Conservation (phyloP, 1,140 invertebrate genomes). For the Eurytemora carolleeae region DNA sequence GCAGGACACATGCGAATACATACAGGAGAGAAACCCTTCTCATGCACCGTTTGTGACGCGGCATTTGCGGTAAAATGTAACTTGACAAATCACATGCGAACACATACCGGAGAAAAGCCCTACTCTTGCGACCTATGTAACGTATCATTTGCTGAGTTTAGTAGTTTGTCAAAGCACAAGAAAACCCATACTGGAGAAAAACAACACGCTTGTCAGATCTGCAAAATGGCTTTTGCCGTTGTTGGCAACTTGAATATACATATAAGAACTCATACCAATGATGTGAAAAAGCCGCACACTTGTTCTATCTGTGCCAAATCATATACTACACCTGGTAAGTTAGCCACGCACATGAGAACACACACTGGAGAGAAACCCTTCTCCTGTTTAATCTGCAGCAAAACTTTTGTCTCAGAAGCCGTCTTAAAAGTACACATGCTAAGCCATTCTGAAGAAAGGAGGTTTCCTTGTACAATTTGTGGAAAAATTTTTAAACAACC, state of each 20-base stretch:
- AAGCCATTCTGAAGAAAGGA: constrained; percentile 8
- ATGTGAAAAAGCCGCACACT: constrained; percentile 34
- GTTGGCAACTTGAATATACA: no score
- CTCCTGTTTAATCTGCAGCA: constrained; percentile 18
- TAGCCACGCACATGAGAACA: constrained; percentile 21
- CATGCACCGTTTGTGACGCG: constrained; percentile 21
- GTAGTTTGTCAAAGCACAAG: constrained; percentile 22
- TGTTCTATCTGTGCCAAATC: no score
- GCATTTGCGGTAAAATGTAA: neutral
- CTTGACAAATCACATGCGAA: neutral
- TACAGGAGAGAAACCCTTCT: constrained; percentile 22
- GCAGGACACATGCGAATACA: constrained; percentile 99
- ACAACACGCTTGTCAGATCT: constrained; percentile 38
- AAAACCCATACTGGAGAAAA: constrained; percentile 37
- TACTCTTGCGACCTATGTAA: neutral
- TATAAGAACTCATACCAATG: no score
- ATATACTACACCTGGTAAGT: no score
- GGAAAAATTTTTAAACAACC: constrained; percentile 25
- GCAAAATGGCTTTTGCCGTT: constrained; percentile 44
- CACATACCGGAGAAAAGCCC: neutral
- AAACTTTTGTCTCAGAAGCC: constrained; percentile 12
- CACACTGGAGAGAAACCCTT: constrained; percentile 19
- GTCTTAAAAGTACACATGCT: constrained; percentile 9
- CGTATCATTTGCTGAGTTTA: no score
- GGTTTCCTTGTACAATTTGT: constrained; percentile 21